phyloP scores from a whole-genome alignment of 2,113 vertebrate species.

The Anolis sagrei region DNA sequence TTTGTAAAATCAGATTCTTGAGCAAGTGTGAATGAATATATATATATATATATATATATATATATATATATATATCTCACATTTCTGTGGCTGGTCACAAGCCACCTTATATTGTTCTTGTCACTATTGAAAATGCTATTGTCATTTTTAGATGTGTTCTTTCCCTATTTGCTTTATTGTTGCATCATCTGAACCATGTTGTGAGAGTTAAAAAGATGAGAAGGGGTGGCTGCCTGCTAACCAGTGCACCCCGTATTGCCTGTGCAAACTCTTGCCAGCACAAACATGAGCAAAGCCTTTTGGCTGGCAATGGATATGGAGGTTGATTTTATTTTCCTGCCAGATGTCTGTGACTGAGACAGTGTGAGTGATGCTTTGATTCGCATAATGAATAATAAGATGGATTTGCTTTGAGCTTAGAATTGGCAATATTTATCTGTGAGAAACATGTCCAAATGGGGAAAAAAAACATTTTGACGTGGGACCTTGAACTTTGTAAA shows the following conservation, averaged over 20 bases:
- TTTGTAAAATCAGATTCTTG: background rate
- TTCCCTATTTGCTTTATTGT: background rate
- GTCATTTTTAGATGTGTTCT: background rate
- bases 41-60: too few species aligned
- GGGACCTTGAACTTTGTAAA: background rate
- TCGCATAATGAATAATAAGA: constrained; percentile 6
- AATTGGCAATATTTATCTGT: background rate
- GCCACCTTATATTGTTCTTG: background rate
- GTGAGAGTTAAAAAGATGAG: background rate
- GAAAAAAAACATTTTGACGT: background rate
- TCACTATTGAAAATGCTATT: too few species aligned
- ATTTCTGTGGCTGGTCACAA: background rate
- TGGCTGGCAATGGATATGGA: background rate
- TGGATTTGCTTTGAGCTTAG: background rate
- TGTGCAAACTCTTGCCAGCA: constrained; percentile 1
- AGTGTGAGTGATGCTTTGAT: constrained; percentile 1
- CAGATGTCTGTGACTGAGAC: constrained; percentile 17
- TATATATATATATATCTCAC: too few species aligned
- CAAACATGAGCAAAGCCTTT: constrained; percentile 7
- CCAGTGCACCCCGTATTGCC: background rate
- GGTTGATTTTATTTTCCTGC: constrained; percentile 13
- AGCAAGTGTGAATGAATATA: background rate
- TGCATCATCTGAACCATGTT: background rate
- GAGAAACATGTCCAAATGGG: background rate
- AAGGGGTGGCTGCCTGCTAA: background rate